Conservation (phyloP, 1,140 invertebrate genomes). For the Drosophila lini region DNA sequence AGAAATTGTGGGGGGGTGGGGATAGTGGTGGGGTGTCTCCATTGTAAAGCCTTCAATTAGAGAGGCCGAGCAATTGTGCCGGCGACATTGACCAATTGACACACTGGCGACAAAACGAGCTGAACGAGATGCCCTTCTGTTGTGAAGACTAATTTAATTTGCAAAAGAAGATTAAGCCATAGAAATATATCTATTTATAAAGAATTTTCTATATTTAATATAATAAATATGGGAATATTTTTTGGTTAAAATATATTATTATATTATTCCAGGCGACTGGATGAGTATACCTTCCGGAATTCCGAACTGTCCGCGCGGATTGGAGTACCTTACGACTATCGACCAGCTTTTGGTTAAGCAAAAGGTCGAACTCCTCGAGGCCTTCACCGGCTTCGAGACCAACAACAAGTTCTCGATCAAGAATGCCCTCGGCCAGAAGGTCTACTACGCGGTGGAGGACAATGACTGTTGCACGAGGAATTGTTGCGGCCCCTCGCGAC, state of each 20-base stretch:
- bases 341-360: constrained; percentile 95
- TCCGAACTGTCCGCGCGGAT: constrained; percentile 93
- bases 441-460: constrained; percentile 94
- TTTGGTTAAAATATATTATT: too few relatives aligned
- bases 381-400: constrained; percentile 94
- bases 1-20: neutral
- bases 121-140: constrained; percentile 51
- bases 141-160: constrained; percentile 43
- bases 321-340: constrained; percentile 96
- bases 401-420: constrained; percentile 94
- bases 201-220: too few relatives aligned
- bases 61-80: constrained; percentile 51
- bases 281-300: constrained; percentile 90
- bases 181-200: too few relatives aligned
- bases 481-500: constrained; percentile 90
- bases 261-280: constrained; percentile 88
- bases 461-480: constrained; percentile 91
- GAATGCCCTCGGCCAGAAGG: constrained; percentile 91
- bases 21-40: constrained; percentile 15
- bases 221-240: too few relatives aligned
- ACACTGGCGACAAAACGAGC: constrained; percentile 49
- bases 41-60: constrained; percentile 64
- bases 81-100: constrained; percentile 79
- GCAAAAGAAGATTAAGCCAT: constrained; percentile 7
- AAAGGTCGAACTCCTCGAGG: constrained; percentile 94